A percentile compares a stretch with the other conserved stretches of the same genome.
Conservation (phyloP, 2,888 invertebrate species). For the Invenusta paracnida region DNA sequence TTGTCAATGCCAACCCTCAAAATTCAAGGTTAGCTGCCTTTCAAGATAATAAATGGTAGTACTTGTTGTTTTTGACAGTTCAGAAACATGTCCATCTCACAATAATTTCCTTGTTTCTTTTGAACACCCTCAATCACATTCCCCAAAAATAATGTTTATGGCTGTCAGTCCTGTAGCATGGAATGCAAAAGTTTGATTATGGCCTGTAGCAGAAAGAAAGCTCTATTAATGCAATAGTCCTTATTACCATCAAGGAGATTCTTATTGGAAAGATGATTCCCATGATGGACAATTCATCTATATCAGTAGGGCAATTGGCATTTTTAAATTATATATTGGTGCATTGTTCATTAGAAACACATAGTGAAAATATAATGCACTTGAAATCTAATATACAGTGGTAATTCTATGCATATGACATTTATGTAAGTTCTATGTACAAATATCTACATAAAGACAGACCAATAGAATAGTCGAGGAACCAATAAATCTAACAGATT, state of each 20-base stretch:
- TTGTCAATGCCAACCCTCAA: neutral
- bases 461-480: too few relatives aligned
- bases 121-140: neutral
- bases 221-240: neutral
- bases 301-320: too few relatives aligned
- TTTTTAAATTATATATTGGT: too few relatives aligned
- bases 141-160: neutral
- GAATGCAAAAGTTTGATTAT: neutral
- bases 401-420: too few relatives aligned
- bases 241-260: neutral
- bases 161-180: neutral
- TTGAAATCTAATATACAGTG: too few relatives aligned
- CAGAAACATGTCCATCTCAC: too few relatives aligned
- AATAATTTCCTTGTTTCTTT: neutral
- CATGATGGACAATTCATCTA: neutral
- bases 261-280: neutral
- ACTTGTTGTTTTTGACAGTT: too few relatives aligned
- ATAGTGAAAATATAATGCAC: too few relatives aligned
- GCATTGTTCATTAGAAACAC: too few relatives aligned
- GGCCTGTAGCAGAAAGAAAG: neutral
- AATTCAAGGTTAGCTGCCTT: neutral
- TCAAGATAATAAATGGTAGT: neutral
- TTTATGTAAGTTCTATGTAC: too few relatives aligned
- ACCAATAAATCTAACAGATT: too few relatives aligned
- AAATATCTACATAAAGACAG: too few relatives aligned